A percentile compares a stretch with the other conserved stretches of the same genome.
phyloP scores from a whole-genome alignment of 1,140 invertebrate genomes.

The Streblospio benedicti region DNA sequence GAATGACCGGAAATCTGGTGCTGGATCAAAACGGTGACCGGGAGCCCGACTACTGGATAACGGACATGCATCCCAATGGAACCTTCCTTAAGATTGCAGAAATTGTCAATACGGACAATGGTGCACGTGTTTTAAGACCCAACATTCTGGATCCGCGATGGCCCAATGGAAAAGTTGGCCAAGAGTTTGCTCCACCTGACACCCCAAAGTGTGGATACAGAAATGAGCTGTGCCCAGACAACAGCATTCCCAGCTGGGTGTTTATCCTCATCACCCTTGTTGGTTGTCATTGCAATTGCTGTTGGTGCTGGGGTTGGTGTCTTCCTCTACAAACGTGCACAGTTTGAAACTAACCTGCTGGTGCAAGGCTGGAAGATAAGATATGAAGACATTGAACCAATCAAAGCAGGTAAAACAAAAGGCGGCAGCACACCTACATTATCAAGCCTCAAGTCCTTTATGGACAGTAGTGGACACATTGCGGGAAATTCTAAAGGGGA shows the following conservation, averaged over 20 bases:
- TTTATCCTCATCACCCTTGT: no score
- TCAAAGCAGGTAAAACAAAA: not conserved
- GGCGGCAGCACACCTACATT: constrained; percentile 9
- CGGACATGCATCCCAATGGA: constrained; percentile 8
- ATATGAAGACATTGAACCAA: constrained; percentile 8
- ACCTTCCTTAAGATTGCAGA: constrained; percentile 9
- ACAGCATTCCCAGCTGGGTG: no score
- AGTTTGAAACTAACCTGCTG: constrained; percentile 7
- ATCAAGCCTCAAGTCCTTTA: no score
- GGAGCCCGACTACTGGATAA: constrained; percentile 63
- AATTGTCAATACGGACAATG: constrained; percentile 7
- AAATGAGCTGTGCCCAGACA: constrained; percentile 10
- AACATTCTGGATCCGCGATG: not conserved
- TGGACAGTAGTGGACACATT: no score
- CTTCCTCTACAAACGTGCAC: not conserved
- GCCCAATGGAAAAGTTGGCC: constrained; percentile 11
- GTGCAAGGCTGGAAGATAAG: constrained; percentile 6
- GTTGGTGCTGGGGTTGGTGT: no score
- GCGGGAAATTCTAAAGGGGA: no score
- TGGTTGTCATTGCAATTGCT: no score
- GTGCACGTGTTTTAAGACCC: not conserved
- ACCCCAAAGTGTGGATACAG: constrained; percentile 12
- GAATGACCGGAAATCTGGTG: constrained; percentile 72
- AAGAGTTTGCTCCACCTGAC: not conserved
- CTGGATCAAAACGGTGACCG: constrained; percentile 76